Evolutionary conservation across 1,140 invertebrate genomes (phyloP).

Genomic region (Drosophila lowei): DNA sequence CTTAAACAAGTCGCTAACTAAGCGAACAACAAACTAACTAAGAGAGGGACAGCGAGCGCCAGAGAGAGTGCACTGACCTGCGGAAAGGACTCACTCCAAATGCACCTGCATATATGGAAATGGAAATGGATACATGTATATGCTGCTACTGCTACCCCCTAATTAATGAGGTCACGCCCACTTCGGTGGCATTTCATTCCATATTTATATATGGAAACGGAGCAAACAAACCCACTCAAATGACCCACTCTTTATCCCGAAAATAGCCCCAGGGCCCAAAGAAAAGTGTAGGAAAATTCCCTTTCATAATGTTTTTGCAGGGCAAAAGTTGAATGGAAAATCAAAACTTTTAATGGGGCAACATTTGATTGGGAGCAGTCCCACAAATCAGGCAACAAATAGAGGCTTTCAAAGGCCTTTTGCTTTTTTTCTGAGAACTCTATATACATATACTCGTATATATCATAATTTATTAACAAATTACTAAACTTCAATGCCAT

Average conservation of each 20-base stretch:
- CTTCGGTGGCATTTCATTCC: background rate
- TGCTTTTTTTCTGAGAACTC: too few relatives aligned
- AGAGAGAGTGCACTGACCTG: constrained; percentile 37
- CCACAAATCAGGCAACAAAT: too few relatives aligned
- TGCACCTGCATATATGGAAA: constrained; percentile 12
- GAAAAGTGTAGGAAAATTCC: background rate
- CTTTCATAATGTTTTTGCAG: too few relatives aligned
- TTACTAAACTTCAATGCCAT: too few relatives aligned
- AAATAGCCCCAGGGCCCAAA: background rate
- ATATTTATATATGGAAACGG: background rate
- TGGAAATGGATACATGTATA: constrained; percentile 16
- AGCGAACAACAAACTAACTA: constrained; percentile 27
- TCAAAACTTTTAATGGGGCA: too few relatives aligned
- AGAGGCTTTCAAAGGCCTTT: too few relatives aligned
- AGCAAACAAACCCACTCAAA: constrained; percentile 9
- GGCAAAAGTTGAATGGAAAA: too few relatives aligned
- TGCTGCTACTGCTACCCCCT: background rate
- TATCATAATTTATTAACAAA: too few relatives aligned
- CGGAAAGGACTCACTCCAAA: constrained; percentile 15
- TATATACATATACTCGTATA: too few relatives aligned
- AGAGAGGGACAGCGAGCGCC: background rate
- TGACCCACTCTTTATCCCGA: background rate
- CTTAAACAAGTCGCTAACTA: constrained; percentile 71
- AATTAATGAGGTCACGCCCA: constrained; percentile 40
- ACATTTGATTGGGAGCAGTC: too few relatives aligned